phyloP scores from a whole-genome alignment of 2,797 vertebrate species.

The Okamejei kenojei region DNA sequence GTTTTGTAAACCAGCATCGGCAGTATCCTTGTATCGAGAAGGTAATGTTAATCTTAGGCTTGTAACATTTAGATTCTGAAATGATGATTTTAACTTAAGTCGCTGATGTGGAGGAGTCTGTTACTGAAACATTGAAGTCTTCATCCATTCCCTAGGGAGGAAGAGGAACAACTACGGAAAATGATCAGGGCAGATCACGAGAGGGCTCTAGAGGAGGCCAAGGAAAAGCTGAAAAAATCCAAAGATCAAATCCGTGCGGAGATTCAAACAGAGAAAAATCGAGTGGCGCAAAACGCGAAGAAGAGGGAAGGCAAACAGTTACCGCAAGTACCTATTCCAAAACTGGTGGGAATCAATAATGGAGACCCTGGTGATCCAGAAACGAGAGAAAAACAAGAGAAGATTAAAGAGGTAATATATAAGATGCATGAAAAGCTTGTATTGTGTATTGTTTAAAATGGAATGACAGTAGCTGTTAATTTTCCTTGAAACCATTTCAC shows the following conservation, averaged over 20 bases:
- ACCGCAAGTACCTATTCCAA: slow-evolving; percentile 83
- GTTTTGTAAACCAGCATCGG: no score
- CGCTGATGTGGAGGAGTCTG: background rate
- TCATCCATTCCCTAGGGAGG: slow-evolving; percentile 68
- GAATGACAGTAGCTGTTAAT: background rate
- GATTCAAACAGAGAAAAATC: slow-evolving; percentile 94
- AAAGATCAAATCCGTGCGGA: slow-evolving; percentile 85
- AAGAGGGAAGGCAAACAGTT: slow-evolving; percentile 79
- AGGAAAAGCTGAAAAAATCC: slow-evolving; percentile 92
- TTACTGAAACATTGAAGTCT: slow-evolving; percentile 22
- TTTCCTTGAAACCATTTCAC: background rate
- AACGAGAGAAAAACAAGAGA: slow-evolving; percentile 83
- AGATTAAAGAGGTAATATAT: slow-evolving; percentile 84
- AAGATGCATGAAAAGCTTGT: background rate
- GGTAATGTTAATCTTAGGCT: background rate
- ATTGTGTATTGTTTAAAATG: background rate
- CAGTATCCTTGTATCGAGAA: no score
- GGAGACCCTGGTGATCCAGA: slow-evolving; percentile 80
- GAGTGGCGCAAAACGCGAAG: slow-evolving; percentile 80
- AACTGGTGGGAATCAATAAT: slow-evolving; percentile 77
- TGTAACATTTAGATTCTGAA: background rate
- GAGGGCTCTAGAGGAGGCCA: slow-evolving; percentile 90
- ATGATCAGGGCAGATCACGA: slow-evolving; percentile 96
- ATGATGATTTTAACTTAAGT: background rate
- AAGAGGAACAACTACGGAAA: slow-evolving; percentile 90